Evolutionary conservation across 2,888 invertebrate species (phyloP).

Genomic region (Cantharis flavilabris): DNA sequence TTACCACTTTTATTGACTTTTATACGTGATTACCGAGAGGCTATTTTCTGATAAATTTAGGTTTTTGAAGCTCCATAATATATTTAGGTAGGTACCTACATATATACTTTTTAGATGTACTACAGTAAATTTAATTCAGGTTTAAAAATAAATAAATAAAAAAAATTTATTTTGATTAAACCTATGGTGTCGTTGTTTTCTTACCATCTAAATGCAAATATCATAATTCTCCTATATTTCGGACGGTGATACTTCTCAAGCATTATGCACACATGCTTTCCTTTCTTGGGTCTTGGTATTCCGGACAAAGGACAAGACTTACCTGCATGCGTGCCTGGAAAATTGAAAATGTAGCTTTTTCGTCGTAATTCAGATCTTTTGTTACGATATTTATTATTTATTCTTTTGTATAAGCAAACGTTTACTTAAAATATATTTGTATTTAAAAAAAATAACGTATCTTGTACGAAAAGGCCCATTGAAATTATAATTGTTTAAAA

Average conservation of each 20-base stretch:
- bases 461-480: neutral
- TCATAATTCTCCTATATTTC: neutral
- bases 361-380: neutral
- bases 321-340: neutral
- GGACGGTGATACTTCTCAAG: neutral
- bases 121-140: neutral
- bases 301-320: neutral
- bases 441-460: neutral
- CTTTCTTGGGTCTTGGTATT: neutral
- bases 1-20: neutral
- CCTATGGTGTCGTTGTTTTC: neutral
- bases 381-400: neutral
- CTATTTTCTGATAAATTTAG: neutral
- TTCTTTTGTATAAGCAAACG: neutral
- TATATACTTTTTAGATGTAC: neutral
- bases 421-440: neutral
- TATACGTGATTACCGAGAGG: neutral
- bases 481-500: neutral
- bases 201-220: neutral
- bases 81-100: too few relatives aligned
- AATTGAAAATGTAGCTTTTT: neutral
- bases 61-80: neutral
- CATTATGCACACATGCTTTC: neutral
- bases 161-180: neutral
- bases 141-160: neutral